phyloP scores from a whole-genome alignment of 2,888 invertebrate genomes.

The Chloroclystis v-ata region DNA sequence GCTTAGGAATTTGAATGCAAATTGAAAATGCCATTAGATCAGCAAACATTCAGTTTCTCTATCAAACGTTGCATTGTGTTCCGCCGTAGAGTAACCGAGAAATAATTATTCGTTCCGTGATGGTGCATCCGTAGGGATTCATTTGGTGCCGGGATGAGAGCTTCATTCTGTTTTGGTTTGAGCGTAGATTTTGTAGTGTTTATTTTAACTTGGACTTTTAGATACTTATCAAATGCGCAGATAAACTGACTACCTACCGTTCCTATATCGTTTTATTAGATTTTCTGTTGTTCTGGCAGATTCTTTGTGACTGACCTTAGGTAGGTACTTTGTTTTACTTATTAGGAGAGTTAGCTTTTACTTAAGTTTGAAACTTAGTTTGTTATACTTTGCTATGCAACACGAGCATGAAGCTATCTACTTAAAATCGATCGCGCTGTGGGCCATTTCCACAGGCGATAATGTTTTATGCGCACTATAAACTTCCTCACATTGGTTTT shows the following conservation, averaged over 20 bases:
- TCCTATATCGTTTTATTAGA: too few relatives aligned
- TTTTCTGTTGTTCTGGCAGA: too few relatives aligned
- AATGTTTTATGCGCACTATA: slow-evolving; percentile 47
- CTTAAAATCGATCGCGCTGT: slow-evolving; percentile 22
- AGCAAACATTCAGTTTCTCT: slow-evolving; percentile 61
- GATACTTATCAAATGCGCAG: too few relatives aligned
- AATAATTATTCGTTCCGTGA: slow-evolving; percentile 40
- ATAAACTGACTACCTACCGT: too few relatives aligned
- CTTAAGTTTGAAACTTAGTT: too few relatives aligned
- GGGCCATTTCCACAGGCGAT: slow-evolving; percentile 33
- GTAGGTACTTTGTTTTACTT: too few relatives aligned
- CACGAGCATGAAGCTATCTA: slow-evolving; percentile 16
- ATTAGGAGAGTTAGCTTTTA: too few relatives aligned
- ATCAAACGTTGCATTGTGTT: slow-evolving; percentile 55
- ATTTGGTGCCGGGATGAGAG: slow-evolving; percentile 7
- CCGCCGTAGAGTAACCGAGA: slow-evolving; percentile 42
- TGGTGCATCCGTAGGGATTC: slow-evolving; percentile 21
- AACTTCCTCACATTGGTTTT: slow-evolving; percentile 36
- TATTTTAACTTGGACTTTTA: too few relatives aligned
- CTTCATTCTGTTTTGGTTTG: slow-evolving; percentile 6
- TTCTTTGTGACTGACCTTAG: too few relatives aligned
- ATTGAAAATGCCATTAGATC: slow-evolving; percentile 74
- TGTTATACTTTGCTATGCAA: slow-evolving; percentile 10
- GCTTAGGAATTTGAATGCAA: slow-evolving; percentile 69
- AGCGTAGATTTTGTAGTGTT: slow-evolving; percentile 4